phyloP scores from a whole-genome alignment of 1,140 invertebrate species.

The Cyphomyrmex costatus region DNA sequence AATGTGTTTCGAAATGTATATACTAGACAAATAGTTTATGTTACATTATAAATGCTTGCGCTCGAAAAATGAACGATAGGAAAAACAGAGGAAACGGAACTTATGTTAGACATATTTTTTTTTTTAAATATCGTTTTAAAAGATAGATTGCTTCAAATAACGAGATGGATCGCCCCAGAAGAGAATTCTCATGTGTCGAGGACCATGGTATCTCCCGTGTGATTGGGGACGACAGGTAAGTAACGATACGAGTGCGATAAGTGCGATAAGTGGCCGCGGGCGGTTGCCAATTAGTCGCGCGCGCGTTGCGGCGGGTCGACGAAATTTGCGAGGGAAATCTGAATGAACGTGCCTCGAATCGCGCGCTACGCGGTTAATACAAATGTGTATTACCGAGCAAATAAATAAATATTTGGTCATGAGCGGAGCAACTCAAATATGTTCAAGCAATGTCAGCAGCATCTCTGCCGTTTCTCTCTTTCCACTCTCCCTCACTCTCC shows the following conservation, averaged over 20 bases:
- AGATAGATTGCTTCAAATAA: neutral
- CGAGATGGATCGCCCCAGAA: neutral
- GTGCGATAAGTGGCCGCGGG: conserved; percentile 23
- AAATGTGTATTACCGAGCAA: conserved; percentile 83
- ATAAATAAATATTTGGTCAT: conserved; percentile 85
- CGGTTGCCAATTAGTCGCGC: conserved; percentile 73
- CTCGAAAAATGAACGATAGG: neutral
- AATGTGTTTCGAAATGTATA: neutral
- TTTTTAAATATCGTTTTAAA: no score
- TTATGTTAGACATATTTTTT: no score
- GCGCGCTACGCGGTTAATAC: conserved; percentile 79
- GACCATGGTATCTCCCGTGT: neutral
- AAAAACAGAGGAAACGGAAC: neutral
- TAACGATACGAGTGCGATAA: conserved; percentile 59
- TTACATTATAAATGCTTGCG: neutral
- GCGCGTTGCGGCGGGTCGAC: conserved; percentile 58
- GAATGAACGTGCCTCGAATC: conserved; percentile 78
- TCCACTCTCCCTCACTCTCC: conserved; percentile 58
- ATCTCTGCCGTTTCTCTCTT: conserved; percentile 77
- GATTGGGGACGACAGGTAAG: conserved; percentile 16
- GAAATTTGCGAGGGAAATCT: conserved; percentile 77
- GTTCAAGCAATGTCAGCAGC: conserved; percentile 83
- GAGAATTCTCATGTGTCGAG: conserved; percentile 10
- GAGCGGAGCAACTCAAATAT: conserved; percentile 84
- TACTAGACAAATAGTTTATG: neutral